Percentiles rank a stretch among this genome's conserved stretches.
phyloP scores from a whole-genome alignment of 1,140 invertebrate genomes.

The Calephelis virginiensis region DNA sequence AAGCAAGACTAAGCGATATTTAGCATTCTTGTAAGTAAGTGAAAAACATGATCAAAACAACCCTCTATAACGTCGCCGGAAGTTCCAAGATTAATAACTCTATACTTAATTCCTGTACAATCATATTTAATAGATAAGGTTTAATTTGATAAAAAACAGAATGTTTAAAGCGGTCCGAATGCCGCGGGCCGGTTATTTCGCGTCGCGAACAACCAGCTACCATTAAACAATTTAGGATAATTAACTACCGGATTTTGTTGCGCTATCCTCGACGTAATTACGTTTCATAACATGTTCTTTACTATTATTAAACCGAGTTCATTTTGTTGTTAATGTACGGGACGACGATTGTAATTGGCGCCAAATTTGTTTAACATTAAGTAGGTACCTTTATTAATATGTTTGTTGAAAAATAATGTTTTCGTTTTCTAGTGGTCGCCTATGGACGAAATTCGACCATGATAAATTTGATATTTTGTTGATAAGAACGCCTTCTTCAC shows the following conservation, averaged over 20 bases:
- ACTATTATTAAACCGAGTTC: constrained; percentile 54
- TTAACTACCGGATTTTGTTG: constrained; percentile 73
- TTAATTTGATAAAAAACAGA: constrained; percentile 18
- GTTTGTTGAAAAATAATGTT: too few relatives aligned
- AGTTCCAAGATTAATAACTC: constrained; percentile 5
- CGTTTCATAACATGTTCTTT: constrained; percentile 63
- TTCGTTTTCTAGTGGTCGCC: too few relatives aligned
- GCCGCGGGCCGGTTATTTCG: constrained; percentile 29
- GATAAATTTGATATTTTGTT: too few relatives aligned
- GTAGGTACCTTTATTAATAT: too few relatives aligned
- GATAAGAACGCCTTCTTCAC: too few relatives aligned
- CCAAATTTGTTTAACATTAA: constrained; percentile 49
- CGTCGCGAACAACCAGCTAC: constrained; percentile 45
- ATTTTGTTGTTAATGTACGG: constrained; percentile 39
- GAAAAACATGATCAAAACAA: too few relatives aligned
- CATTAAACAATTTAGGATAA: constrained; percentile 76
- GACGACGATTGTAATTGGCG: constrained; percentile 51
- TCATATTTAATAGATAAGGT: constrained; percentile 12
- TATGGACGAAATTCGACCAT: too few relatives aligned
- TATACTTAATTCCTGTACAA: constrained; percentile 14
- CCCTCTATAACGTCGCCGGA: constrained; percentile 1
- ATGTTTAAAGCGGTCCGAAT: constrained; percentile 20
- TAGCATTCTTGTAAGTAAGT: too few relatives aligned
- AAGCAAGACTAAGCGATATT: too few relatives aligned
- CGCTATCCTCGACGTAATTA: constrained; percentile 46